Evolutionary conservation across 2,888 invertebrate genomes (phyloP).

Genomic region (Tetragnatha montana): DNA sequence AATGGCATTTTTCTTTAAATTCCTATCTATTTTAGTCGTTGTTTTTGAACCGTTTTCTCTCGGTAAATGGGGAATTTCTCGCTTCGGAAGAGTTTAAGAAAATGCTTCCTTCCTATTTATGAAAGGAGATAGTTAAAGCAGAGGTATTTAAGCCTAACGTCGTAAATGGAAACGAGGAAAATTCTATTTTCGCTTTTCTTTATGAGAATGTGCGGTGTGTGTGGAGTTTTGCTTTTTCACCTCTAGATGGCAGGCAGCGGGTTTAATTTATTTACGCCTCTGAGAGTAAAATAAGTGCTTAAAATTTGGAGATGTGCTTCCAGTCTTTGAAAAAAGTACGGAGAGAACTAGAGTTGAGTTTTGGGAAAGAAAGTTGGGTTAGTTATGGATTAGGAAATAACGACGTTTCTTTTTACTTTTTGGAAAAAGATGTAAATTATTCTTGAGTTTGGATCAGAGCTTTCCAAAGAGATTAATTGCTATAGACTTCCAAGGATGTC

Average conservation of each 20-base stretch:
- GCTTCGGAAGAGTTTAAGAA: constrained; percentile 21
- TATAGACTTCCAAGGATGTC: too few relatives aligned
- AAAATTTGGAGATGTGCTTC: neutral
- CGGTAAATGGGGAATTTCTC: neutral
- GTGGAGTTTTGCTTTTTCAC: neutral
- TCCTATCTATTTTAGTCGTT: constrained; percentile 32
- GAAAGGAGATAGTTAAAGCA: constrained; percentile 10
- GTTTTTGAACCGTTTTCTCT: constrained; percentile 3
- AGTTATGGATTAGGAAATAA: neutral
- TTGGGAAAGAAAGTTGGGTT: neutral
- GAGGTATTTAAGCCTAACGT: neutral
- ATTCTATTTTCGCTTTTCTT: neutral
- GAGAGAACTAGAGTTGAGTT: neutral
- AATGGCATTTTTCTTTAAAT: constrained; percentile 33
- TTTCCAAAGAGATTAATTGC: neutral
- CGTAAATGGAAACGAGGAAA: constrained; percentile 1
- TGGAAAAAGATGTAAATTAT: neutral
- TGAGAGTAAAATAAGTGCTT: neutral
- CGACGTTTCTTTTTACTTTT: neutral
- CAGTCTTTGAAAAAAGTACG: neutral
- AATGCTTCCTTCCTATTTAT: constrained; percentile 10
- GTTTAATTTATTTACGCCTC: neutral
- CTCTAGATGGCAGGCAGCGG: neutral
- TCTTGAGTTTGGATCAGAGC: neutral
- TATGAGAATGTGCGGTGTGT: neutral